Evolutionary conservation across 2,888 invertebrate genomes (phyloP).

Genomic region (Liopterus haemorrhoidalis): DNA sequence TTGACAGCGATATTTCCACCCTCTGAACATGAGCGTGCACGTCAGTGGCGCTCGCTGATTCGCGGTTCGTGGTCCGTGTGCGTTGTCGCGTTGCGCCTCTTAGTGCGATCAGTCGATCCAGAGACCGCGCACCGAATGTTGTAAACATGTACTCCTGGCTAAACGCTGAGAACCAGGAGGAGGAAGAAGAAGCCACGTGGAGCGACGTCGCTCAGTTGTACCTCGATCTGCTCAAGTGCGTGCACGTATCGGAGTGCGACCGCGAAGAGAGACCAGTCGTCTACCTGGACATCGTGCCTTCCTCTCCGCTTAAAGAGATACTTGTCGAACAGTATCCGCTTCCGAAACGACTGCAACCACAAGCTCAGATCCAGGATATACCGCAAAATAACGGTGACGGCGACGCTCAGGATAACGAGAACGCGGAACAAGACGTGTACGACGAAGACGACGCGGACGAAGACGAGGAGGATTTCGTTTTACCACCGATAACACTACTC

Average conservation of each 20-base stretch:
- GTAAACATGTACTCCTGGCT: conserved; percentile 43
- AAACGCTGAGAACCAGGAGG: conserved; percentile 40
- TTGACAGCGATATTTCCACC: conserved; percentile 33
- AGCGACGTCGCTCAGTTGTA: conserved; percentile 50
- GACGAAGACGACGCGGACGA: neutral
- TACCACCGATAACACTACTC: conserved; percentile 56
- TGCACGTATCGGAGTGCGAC: conserved; percentile 63
- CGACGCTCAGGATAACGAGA: conserved; percentile 1
- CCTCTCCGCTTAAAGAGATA: conserved; percentile 29
- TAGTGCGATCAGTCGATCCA: conserved; percentile 5
- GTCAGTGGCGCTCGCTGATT: conserved; percentile 24
- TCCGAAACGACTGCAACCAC: conserved; percentile 15
- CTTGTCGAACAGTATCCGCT: conserved; percentile 17
- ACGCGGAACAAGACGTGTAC: neutral
- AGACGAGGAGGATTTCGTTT: conserved; percentile 38
- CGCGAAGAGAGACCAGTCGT: conserved; percentile 56
- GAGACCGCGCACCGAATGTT: too few relatives aligned
- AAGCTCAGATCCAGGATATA: conserved; percentile 45
- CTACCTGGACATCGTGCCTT: conserved; percentile 49
- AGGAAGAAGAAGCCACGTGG: conserved; percentile 50
- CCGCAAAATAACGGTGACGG: conserved; percentile 42
- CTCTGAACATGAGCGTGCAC: conserved; percentile 29
- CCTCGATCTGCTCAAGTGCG: conserved; percentile 51
- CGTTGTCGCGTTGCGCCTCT: conserved; percentile 1
- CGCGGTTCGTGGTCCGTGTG: conserved; percentile 2